Conservation (phyloP, 2,113 vertebrate species). For the Nesogale talazaci region DNA sequence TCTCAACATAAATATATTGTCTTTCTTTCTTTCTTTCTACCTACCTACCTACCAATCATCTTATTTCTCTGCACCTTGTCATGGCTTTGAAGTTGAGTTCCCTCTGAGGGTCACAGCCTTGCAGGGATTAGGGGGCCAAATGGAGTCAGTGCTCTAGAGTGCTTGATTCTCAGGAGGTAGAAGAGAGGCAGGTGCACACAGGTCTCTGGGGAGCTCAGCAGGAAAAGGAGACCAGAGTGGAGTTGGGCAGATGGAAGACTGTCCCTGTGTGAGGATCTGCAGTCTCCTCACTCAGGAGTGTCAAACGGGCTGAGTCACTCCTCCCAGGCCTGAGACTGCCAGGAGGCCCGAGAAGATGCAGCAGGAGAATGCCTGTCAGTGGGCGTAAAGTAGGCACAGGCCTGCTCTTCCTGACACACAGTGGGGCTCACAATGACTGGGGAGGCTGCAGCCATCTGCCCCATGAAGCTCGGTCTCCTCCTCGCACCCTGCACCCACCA, state of each 20-base stretch:
- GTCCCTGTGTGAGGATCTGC: neutral
- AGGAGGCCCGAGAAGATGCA: constrained; percentile 16
- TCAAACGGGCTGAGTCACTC: neutral
- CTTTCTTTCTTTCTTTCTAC: too few species aligned
- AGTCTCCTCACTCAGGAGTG: neutral
- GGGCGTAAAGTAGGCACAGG: neutral
- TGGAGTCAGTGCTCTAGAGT: fast-evolving
- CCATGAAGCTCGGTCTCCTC: fast-evolving
- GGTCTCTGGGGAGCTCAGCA: fast-evolving
- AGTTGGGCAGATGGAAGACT: neutral
- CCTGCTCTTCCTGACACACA: neutral
- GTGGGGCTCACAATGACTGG: neutral
- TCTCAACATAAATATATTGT: too few species aligned
- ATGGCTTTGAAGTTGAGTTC: neutral
- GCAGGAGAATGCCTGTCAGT: neutral
- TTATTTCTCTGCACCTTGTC: too few species aligned
- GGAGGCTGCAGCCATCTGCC: fast-evolving
- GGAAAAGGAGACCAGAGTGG: neutral
- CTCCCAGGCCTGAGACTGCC: constrained; percentile 20
- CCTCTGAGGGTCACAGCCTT: neutral
- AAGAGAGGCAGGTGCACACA: fast-evolving
- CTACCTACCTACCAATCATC: neutral
- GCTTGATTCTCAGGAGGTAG: fast-evolving
- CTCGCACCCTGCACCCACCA: neutral
- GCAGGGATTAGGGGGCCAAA: neutral